Conservation (phyloP, 2,113 vertebrate species). For the Eurypyga helias region DNA sequence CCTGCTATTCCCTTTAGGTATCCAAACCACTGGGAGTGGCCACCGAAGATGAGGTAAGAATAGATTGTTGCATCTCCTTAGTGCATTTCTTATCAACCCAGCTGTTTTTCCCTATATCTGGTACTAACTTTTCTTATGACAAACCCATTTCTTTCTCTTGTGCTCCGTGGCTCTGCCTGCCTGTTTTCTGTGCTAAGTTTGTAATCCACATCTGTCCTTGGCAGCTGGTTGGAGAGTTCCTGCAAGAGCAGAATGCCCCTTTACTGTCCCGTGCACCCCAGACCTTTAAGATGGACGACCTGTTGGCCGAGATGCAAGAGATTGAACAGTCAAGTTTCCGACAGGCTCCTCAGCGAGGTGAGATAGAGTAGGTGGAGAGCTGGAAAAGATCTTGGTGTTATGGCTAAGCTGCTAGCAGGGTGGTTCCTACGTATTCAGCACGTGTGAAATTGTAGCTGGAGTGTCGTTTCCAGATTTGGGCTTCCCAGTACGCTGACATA, state of each 20-base stretch:
- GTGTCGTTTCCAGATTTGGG: neutral
- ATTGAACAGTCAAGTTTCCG: conserved; percentile 95
- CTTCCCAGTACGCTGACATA: neutral
- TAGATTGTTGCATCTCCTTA: neutral
- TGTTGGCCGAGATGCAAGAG: conserved; percentile 98
- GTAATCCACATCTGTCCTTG: neutral
- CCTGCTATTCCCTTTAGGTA: conserved; percentile 73
- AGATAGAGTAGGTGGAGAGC: neutral
- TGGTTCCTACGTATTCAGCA: neutral
- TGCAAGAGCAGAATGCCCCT: conserved; percentile 82
- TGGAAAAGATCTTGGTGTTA: neutral
- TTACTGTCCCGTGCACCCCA: conserved; percentile 88
- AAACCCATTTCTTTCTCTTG: neutral
- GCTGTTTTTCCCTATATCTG: neutral
- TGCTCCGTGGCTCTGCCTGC: accelerated
- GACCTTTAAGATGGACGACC: conserved; percentile 97
- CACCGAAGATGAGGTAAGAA: conserved; percentile 91
- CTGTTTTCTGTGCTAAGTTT: neutral
- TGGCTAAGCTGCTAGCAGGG: neutral
- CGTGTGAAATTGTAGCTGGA: neutral
- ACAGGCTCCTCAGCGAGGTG: conserved; percentile 95
- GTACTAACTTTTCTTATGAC: neutral
- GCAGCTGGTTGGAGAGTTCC: conserved; percentile 95
- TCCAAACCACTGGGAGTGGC: conserved; percentile 90
- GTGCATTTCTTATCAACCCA: neutral